Evolutionary conservation across 2,113 vertebrate genomes (phyloP), one percentile per base, ranked within the genome.

Genomic region (Lichenostomus cassidix): DNA sequence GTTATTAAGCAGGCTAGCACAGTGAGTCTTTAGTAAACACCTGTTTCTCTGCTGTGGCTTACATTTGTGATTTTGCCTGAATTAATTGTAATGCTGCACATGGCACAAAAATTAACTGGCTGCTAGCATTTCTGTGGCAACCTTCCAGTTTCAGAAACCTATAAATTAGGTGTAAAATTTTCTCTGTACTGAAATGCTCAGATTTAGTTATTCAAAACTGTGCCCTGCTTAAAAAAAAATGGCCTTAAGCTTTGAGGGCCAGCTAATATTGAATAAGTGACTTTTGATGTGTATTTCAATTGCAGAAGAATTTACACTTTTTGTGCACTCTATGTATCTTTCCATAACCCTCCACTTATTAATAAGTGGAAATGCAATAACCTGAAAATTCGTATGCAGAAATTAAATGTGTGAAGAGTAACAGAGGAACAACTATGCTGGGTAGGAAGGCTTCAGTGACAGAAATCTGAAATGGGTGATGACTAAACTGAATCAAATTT

Each of bases 111-210:
- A 92, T 79, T 83, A 94, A 78, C 42, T 0, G 16, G 5, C 84
- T 95, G 78, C 21, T 62, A 89, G 23, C 23, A 59, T 81, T 81
- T 80, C 60, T 71, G 24, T 69, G 90, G 44, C 62, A 84, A 81
- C 11, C 33, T 78, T 83, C 23, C 59, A 42, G 44, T 76, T 91
- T 92, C 47, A 88, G 63, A 91, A 83, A 88, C 67, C 56, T 82
- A 78, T 69, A 86, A 78, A 94, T 91, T 75, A 83, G 29, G n/a
- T 91, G 41, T 60, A 89, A 94, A 83, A 75, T 95, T 83, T 91
- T 86, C 47, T 88, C 78, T 63, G 39, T 91, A 78, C 15, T 71
- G 8, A 93, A 93, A 74, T 58, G 17, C 11, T 85, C 7, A 56
- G 55, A 64, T 84, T 50, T 47, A 78, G 12, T 27, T 82, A 67